A percentile compares a stretch with the other conserved stretches of the same genome.
Evolutionary conservation across 2,113 vertebrate genomes (phyloP).

Genomic region (Zosterops pallidus): DNA sequence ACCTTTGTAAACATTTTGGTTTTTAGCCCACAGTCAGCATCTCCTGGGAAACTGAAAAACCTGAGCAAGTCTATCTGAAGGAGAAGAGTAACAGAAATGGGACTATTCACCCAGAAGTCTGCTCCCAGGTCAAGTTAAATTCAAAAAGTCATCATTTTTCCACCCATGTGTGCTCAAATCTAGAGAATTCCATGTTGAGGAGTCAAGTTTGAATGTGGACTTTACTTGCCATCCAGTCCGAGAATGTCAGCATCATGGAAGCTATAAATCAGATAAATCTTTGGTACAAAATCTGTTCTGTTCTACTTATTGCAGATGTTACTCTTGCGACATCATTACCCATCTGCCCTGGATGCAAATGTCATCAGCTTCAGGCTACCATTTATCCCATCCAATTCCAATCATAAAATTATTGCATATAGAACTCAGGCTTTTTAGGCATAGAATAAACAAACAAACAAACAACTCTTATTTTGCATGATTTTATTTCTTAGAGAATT

Average conservation of each 20-base stretch:
- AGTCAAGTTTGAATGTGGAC: background rate
- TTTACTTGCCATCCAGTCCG: background rate
- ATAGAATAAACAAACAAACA: background rate
- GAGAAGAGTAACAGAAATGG: background rate
- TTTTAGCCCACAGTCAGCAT: background rate
- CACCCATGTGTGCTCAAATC: accelerated
- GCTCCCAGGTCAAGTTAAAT: background rate
- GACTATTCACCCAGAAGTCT: background rate
- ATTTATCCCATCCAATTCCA: background rate
- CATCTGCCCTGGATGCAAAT: background rate
- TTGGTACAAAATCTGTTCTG: background rate
- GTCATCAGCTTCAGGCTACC: background rate
- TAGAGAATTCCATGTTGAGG: background rate
- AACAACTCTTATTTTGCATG: background rate
- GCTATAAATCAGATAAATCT: background rate
- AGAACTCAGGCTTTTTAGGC: background rate
- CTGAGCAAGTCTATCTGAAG: background rate
- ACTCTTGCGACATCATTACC: background rate
- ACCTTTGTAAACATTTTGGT: background rate
- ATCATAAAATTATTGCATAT: background rate
- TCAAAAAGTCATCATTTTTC: background rate
- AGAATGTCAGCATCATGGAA: background rate
- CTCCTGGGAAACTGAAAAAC: background rate
- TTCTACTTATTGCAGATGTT: background rate
- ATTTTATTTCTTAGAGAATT: background rate